phyloP scores from a whole-genome alignment of 2,888 invertebrate genomes.

The Coleophora deauratella region DNA sequence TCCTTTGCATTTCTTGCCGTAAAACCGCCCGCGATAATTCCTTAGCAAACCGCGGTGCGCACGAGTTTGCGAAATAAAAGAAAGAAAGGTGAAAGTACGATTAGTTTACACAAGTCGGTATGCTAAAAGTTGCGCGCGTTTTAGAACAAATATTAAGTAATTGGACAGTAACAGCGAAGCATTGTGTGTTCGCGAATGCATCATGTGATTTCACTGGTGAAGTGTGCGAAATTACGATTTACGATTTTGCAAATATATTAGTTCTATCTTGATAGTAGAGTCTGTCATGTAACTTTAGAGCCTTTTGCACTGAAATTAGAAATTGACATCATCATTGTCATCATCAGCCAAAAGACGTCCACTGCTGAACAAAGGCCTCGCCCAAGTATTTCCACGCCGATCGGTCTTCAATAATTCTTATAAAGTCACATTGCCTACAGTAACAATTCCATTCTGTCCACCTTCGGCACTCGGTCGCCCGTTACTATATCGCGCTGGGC shows the following conservation, averaged over 20 bases:
- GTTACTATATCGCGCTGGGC: slow-evolving; percentile 25
- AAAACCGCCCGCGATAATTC: slow-evolving; percentile 29
- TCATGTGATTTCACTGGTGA: slow-evolving; percentile 34
- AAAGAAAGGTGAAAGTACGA: slow-evolving; percentile 55
- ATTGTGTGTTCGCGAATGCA: slow-evolving; percentile 47
- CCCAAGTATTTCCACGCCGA: too few species aligned
- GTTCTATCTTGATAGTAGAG: too few species aligned
- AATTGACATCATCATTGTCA: too few species aligned
- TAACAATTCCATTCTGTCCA: too few species aligned
- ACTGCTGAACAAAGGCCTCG: too few species aligned
- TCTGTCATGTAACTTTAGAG: too few species aligned
- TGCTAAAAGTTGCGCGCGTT: slow-evolving; percentile 47
- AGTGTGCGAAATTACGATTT: neutral
- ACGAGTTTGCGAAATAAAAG: slow-evolving; percentile 19
- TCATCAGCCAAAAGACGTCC: too few species aligned
- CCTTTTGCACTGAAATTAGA: too few species aligned
- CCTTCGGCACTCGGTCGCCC: too few species aligned
- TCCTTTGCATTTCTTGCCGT: slow-evolving; percentile 4
- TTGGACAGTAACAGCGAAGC: slow-evolving; percentile 37
- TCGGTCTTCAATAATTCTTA: too few species aligned
- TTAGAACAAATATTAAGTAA: slow-evolving; percentile 60
- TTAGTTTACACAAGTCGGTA: slow-evolving; percentile 46
- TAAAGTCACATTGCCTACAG: too few species aligned
- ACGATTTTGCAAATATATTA: too few species aligned
- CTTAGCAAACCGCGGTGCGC: slow-evolving; percentile 31